These are phyloP conservation scores for Hirudo medicinalis DNA, from an alignment of 1,140 invertebrate genomes.

Conservation along the genomic window DNA sequence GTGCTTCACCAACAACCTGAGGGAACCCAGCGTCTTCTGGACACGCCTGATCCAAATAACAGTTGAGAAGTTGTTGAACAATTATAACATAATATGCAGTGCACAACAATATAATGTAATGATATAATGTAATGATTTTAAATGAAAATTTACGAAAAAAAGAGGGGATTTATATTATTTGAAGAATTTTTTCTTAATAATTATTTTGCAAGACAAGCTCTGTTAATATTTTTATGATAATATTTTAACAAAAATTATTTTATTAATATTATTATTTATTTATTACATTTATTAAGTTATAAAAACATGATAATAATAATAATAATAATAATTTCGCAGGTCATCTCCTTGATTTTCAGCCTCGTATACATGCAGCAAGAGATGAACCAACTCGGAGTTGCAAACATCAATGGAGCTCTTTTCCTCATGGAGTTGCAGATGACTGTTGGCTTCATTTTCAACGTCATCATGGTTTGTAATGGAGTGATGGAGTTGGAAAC, in stretches of 20 bases:
- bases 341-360: slow-evolving; percentile 71
- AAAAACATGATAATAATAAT: neutral
- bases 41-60: slow-evolving; percentile 73
- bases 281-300: too few relatives aligned
- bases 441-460: slow-evolving; percentile 40
- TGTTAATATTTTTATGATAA: neutral
- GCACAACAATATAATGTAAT: too few relatives aligned
- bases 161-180: neutral
- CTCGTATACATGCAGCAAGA: slow-evolving; percentile 74
- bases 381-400: slow-evolving; percentile 70
- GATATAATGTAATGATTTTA: too few relatives aligned
- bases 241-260: too few relatives aligned
- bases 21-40: slow-evolving; percentile 77
- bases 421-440: slow-evolving; percentile 83
- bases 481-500: neutral
- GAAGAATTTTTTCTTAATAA: neutral
- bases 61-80: slow-evolving; percentile 48
- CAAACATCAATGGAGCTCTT: slow-evolving; percentile 89
- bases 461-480: slow-evolving; percentile 33
- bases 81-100: neutral
- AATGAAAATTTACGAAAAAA: too few relatives aligned
- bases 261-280: too few relatives aligned
- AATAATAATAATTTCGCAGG: slow-evolving; percentile 28
- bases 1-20: slow-evolving; percentile 69
- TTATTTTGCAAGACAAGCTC: neutral